These are phyloP conservation scores for Anser cygnoides DNA, from an alignment of 2,113 vertebrate genomes.

Conservation along the genomic window DNA sequence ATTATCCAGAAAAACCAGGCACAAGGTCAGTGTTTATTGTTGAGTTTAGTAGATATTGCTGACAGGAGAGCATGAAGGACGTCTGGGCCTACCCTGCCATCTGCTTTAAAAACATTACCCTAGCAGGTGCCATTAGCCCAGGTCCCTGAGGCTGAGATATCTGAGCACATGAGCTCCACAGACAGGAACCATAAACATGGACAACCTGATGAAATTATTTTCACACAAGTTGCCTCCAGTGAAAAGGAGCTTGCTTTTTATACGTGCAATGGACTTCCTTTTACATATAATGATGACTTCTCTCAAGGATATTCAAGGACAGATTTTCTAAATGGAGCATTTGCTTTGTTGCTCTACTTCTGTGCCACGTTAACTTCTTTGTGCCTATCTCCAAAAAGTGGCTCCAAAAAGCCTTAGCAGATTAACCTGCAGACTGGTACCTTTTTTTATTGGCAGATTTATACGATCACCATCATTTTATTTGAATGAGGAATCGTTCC, in stretches of 20 bases:
- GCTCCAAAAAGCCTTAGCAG: background rate
- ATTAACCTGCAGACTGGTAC: background rate
- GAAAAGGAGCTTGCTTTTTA: background rate
- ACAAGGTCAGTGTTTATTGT: background rate
- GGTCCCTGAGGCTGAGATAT: too few species aligned
- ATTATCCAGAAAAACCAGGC: background rate
- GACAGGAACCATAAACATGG: background rate
- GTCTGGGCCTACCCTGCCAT: background rate
- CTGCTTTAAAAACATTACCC: background rate
- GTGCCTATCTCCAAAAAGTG: background rate
- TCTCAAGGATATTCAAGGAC: background rate
- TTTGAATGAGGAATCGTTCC: background rate
- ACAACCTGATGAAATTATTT: background rate
- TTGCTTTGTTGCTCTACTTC: background rate
- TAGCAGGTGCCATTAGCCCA: background rate
- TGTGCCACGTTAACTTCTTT: fast-evolving
- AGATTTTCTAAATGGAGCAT: background rate
- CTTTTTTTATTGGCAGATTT: background rate
- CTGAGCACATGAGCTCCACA: background rate
- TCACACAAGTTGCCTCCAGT: background rate
- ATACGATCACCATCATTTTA: background rate
- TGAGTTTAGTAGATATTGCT: fast-evolving
- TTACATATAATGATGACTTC: background rate
- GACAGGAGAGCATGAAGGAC: background rate
- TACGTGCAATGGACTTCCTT: background rate